Evolutionary conservation across 2,888 invertebrate species (phyloP).

Genomic region (Zygaena filipendulae): DNA sequence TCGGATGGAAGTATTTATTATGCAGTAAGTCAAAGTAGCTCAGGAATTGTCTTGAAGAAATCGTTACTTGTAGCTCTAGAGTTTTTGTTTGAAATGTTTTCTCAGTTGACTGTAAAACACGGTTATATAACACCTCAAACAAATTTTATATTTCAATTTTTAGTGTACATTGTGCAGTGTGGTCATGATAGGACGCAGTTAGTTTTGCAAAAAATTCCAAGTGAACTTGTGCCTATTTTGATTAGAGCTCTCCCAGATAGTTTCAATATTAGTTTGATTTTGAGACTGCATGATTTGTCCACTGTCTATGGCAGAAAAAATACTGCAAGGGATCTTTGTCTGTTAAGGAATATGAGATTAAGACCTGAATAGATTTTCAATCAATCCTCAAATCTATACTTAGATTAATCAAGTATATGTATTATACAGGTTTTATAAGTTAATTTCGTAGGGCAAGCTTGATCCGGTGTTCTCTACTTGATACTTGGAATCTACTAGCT

Average conservation of each 20-base stretch:
- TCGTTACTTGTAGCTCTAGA: slow-evolving; percentile 74
- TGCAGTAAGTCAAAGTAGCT: slow-evolving; percentile 37
- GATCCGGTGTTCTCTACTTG: no score
- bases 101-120: slow-evolving; percentile 74
- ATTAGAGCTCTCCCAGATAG: slow-evolving; percentile 83
- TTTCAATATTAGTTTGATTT: slow-evolving; percentile 77
- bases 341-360: slow-evolving; percentile 83
- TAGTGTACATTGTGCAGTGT: slow-evolving; percentile 79
- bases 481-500: no score
- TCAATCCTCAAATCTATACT: slow-evolving; percentile 1
- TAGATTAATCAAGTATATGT: neutral
- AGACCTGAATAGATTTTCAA: slow-evolving; percentile 50
- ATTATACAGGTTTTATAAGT: no score
- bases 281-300: slow-evolving; percentile 83
- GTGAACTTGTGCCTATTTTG: slow-evolving; percentile 80
- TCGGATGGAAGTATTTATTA: slow-evolving; percentile 69
- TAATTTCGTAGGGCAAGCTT: no score
- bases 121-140: slow-evolving; percentile 87
- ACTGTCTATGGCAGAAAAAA: slow-evolving; percentile 81
- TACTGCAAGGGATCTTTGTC: slow-evolving; percentile 88
- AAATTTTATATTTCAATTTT: slow-evolving; percentile 83
- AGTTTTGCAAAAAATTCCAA: slow-evolving; percentile 80
- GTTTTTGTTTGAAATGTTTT: slow-evolving; percentile 77
- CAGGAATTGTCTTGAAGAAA: slow-evolving; percentile 63
- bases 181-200: slow-evolving; percentile 77